These are phyloP conservation scores for Orussus abietinus DNA, from an alignment of 1,140 invertebrate species.

Conservation along the genomic window DNA sequence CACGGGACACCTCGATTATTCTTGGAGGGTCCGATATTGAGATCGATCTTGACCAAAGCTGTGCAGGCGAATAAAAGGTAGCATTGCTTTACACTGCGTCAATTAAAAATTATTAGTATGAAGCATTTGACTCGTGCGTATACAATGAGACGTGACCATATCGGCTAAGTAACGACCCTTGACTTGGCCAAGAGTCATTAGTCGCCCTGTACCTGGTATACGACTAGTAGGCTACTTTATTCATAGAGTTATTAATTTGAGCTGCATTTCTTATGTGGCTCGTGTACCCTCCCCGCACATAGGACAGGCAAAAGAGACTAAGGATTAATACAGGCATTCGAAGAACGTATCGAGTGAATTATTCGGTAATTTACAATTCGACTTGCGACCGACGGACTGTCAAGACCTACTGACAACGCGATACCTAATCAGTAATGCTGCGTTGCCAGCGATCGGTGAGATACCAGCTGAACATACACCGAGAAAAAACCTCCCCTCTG, in stretches of 20 bases:
- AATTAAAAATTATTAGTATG: slow-evolving; percentile 41
- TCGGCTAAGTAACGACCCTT: too few species aligned
- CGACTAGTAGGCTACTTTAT: too few species aligned
- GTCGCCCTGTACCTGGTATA: too few species aligned
- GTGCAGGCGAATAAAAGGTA: neutral
- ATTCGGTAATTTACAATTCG: neutral
- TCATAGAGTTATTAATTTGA: too few species aligned
- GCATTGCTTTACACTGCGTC: slow-evolving; percentile 37
- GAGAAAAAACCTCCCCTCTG: too few species aligned
- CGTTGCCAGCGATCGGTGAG: too few species aligned
- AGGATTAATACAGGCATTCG: slow-evolving; percentile 1
- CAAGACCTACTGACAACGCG: neutral
- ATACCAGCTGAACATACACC: too few species aligned
- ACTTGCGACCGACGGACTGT: neutral
- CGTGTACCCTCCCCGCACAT: slow-evolving; percentile 48
- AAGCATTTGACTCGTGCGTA: slow-evolving; percentile 33
- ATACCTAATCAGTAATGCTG: too few species aligned
- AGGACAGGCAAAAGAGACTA: slow-evolving; percentile 36
- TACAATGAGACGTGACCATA: slow-evolving; percentile 9
- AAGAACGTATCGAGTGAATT: neutral
- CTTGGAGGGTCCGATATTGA: too few species aligned
- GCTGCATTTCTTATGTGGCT: too few species aligned
- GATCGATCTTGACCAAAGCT: neutral
- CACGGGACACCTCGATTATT: too few species aligned
- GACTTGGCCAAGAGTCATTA: too few species aligned